Percentiles rank a stretch among this genome's conserved stretches.
phyloP scores from a whole-genome alignment of 2,888 invertebrate species.

The Acheta domesticus region DNA sequence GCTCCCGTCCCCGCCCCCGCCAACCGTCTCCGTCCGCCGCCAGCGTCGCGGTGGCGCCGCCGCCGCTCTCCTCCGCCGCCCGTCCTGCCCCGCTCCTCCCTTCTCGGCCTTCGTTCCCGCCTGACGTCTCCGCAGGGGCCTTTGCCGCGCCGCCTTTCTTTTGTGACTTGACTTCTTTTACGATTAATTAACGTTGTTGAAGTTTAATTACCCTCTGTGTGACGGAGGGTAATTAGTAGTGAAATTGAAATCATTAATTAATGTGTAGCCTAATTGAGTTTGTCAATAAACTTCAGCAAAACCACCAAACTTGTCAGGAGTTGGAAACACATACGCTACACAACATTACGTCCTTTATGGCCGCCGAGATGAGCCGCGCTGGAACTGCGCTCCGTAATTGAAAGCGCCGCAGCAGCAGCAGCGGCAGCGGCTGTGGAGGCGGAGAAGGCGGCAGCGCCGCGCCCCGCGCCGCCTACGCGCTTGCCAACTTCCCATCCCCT shows the following conservation, averaged over 20 bases:
- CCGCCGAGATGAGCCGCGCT: constrained; percentile 18
- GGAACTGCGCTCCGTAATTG: constrained; percentile 4
- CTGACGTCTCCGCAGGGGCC: neutral
- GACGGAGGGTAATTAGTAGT: neutral
- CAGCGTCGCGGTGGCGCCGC: neutral
- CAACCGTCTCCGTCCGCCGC: neutral
- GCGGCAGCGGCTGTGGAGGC: neutral
- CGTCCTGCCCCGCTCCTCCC: neutral
- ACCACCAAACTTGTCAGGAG: constrained; percentile 18
- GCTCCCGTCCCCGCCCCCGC: neutral
- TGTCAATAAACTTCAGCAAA: constrained; percentile 18
- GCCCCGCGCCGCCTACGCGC: constrained; percentile 18
- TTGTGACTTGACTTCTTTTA: constrained; percentile 4
- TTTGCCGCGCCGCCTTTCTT: neutral
- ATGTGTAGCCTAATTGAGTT: constrained; percentile 18
- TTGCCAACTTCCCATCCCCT: neutral
- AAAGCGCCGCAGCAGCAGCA: constrained; percentile 18
- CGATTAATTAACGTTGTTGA: neutral
- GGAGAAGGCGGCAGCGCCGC: neutral
- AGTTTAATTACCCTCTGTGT: constrained; percentile 4
- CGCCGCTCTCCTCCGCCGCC: neutral
- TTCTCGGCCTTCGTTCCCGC: neutral
- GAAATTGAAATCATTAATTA: constrained; percentile 18
- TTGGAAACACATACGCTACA: constrained; percentile 10
- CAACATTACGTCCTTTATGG: constrained; percentile 18